Evolutionary conservation across 2,113 vertebrate species (phyloP).

Genomic region (Nyctibius bracteatus): DNA sequence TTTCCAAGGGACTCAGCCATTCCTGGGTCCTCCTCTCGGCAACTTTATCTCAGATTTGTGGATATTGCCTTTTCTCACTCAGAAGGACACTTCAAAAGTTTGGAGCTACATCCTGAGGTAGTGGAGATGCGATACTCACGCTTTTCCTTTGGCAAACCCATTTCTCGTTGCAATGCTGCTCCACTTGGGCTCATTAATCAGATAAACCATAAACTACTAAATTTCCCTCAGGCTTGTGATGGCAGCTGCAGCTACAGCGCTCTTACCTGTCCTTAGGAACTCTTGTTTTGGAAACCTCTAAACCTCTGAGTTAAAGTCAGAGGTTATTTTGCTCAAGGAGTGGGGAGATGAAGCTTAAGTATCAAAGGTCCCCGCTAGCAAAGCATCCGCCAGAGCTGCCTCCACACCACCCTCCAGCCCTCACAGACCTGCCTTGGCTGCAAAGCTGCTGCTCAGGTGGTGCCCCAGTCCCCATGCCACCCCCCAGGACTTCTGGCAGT

Average conservation of each 20-base stretch:
- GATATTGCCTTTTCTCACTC: neutral
- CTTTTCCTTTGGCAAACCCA: neutral
- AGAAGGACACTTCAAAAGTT: neutral
- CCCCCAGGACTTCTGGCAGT: neutral
- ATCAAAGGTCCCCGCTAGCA: neutral
- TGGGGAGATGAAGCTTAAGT: neutral
- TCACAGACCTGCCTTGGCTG: neutral
- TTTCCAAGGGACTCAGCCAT: neutral
- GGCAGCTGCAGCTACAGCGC: neutral
- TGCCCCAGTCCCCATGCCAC: neutral
- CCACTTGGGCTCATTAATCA: neutral
- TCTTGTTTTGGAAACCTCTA: neutral
- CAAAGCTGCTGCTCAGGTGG: neutral
- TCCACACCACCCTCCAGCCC: fast-evolving
- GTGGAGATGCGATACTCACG: neutral
- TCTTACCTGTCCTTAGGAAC: neutral
- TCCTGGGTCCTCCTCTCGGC: fast-evolving
- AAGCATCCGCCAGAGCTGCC: fast-evolving
- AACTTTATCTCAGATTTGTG: neutral
- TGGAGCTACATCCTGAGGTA: neutral
- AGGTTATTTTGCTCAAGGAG: neutral
- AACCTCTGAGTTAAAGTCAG: neutral
- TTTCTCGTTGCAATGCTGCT: neutral
- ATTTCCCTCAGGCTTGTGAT: neutral
- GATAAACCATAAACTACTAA: neutral